Conservation (phyloP, 2,888 invertebrate species). For the Aphrophora alni region DNA sequence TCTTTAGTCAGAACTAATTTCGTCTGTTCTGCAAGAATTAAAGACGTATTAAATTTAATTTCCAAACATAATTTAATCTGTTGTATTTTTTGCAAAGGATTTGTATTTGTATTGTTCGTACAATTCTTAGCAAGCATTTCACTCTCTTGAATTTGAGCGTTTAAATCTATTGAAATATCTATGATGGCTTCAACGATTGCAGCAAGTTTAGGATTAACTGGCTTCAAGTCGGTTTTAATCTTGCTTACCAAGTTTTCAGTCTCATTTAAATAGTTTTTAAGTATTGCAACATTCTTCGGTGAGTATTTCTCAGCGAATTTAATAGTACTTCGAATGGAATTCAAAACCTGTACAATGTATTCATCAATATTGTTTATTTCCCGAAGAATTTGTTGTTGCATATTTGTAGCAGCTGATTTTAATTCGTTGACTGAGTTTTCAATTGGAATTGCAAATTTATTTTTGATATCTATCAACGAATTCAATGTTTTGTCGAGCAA, state of each 20-base stretch:
- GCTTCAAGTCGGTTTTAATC: neutral
- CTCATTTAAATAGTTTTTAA: neutral
- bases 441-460: neutral
- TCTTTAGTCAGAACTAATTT: neutral
- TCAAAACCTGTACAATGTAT: neutral
- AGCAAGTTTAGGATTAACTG: neutral
- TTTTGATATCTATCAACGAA: neutral
- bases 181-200: neutral
- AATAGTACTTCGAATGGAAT: neutral
- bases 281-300: neutral
- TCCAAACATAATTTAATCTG: neutral
- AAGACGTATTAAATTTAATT: neutral
- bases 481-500: neutral
- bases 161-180: neutral
- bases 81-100: neutral
- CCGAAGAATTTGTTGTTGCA: neutral
- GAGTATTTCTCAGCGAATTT: neutral
- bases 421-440: neutral
- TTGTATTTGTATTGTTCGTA: neutral
- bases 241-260: neutral
- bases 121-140: neutral
- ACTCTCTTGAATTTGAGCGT: neutral
- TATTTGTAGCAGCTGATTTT: neutral
- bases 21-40: neutral
- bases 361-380: neutral